Evolutionary conservation across 2,113 vertebrate species (phyloP).

Genomic region (Dromas ardeola): DNA sequence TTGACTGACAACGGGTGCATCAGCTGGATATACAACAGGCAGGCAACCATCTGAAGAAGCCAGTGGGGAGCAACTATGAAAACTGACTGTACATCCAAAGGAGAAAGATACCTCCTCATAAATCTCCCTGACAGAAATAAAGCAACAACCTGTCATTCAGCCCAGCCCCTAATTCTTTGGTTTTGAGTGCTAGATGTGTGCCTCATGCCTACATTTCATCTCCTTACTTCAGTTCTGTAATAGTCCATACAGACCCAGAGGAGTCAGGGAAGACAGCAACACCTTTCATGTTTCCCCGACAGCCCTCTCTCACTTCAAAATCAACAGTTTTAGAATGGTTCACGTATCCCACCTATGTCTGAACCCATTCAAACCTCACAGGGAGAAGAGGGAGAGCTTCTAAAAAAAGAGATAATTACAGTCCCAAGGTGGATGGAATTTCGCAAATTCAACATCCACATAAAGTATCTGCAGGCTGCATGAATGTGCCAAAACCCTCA

Average conservation of each 20-base stretch:
- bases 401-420: not conserved
- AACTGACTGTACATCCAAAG: not conserved
- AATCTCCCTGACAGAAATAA: not conserved
- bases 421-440: not conserved
- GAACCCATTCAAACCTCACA: not conserved
- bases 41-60: not conserved
- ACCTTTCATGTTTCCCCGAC: not conserved
- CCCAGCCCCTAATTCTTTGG: not conserved
- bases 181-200: not conserved
- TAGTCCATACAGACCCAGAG: not conserved
- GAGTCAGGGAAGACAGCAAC: not conserved
- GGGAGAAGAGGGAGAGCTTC: not conserved
- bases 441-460: not conserved
- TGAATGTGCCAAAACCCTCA: constrained; percentile 2
- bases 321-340: not conserved
- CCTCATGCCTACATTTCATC: not conserved
- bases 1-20: not conserved
- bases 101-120: not conserved
- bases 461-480: not conserved
- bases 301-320: not conserved
- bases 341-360: not conserved
- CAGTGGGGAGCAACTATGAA: not conserved
- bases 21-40: not conserved
- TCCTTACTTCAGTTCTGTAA: not conserved
- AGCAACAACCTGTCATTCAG: not conserved